Evolutionary conservation across 2,888 invertebrate genomes (phyloP), one percentile per base, ranked within the genome.

Genomic region (Tachina lurida): DNA sequence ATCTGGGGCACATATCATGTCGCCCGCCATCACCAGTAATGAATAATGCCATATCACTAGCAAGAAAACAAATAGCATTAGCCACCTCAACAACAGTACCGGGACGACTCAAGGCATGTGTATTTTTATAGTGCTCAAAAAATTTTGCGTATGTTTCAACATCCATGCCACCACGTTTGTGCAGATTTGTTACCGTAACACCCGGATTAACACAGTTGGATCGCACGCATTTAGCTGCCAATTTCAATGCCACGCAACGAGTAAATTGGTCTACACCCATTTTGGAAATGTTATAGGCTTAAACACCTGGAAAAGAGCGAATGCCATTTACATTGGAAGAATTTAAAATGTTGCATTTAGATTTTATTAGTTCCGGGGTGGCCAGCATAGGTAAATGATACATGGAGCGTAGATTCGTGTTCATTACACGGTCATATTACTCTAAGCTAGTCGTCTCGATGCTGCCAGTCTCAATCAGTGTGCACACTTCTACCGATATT

Each of bases 121-220:
- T 98, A 49, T 94, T 94, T 89, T 96, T 96, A 74, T 95, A 95
- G 87, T 95, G 95, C 89, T 97, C 96, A 86, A 98, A 93, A 92
- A 98, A 98, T 90, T 94, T 94, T 54, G 94, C 94, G 92, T 98
- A 97, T 56, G 96, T 94, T 86, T 96, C 95, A 47, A 96, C 95
- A 88, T 94, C 94, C 95, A 98, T 95, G 15, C 96, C 96, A 84
- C 95, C 94, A 85, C 95, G 95, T 92, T 95, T 96, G 88, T 98
- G 98, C 62, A 98, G 91, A 88, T 97, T 96, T 0, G 98, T 98
- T 2, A 96, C 92, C n/a, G 97, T 96, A 0, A 98, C 98, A 17
- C 98, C 99, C 54, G 98, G 98, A 93, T 98, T 98, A 0, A 98
- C 97, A 74, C 96, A 95, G 92, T 98, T 98, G 0, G 97, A 97